phyloP scores from a whole-genome alignment of 2,113 vertebrate genomes.

The Ramphastos sulfuratus region DNA sequence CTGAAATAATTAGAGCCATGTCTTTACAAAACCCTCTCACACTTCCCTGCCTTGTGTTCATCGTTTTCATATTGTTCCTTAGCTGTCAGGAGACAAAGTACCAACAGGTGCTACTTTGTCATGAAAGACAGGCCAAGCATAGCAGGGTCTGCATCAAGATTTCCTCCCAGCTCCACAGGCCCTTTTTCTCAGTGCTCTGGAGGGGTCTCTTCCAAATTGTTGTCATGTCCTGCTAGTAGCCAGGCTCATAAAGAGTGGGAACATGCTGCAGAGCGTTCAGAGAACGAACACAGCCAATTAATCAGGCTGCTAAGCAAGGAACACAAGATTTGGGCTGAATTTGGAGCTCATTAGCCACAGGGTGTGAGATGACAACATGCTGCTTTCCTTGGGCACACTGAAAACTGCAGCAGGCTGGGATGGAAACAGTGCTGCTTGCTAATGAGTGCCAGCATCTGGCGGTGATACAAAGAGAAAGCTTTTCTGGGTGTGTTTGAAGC shows the following conservation, averaged over 20 bases:
- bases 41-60: neutral
- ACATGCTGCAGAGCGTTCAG: slow-evolving; percentile 23
- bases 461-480: neutral
- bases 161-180: neutral
- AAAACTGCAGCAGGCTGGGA: slow-evolving; percentile 24
- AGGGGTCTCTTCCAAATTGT: neutral
- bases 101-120: neutral
- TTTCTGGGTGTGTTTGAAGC: slow-evolving; percentile 1
- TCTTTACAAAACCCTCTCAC: neutral
- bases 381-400: slow-evolving; percentile 7
- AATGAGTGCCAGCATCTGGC: slow-evolving; percentile 49
- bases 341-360: slow-evolving; percentile 53
- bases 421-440: slow-evolving; percentile 12
- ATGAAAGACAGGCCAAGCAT: neutral
- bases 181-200: neutral
- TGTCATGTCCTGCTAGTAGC: slow-evolving; percentile 12
- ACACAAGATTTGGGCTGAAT: neutral
- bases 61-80: neutral
- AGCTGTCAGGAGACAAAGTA: neutral
- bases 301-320: slow-evolving; percentile 34
- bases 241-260: neutral
- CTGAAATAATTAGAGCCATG: slow-evolving; percentile 20
- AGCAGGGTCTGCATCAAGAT: neutral
- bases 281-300: slow-evolving; percentile 62
- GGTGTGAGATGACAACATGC: slow-evolving; percentile 40